Evolutionary conservation across 2,113 vertebrate genomes (phyloP).

Genomic region (Brachyistius frenatus): DNA sequence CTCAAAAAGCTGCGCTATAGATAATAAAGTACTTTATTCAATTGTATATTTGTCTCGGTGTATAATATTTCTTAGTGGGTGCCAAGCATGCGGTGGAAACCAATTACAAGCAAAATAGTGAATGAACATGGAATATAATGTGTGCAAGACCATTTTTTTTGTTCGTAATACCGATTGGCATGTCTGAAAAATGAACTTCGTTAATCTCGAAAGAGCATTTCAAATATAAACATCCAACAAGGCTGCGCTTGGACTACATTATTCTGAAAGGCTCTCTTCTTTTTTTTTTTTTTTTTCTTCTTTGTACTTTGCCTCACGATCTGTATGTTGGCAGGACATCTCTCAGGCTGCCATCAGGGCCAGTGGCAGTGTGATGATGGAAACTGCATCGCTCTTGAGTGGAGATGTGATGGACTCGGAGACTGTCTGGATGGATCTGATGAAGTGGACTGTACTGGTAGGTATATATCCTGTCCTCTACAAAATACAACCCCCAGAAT

Average conservation of each 20-base stretch:
- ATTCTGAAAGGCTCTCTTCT: neutral
- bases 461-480: neutral
- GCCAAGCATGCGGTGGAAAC: too few relatives aligned
- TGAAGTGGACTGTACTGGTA: conserved; percentile 88
- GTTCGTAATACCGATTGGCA: too few relatives aligned
- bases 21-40: too few relatives aligned
- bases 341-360: conserved; percentile 50
- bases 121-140: too few relatives aligned
- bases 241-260: too few relatives aligned
- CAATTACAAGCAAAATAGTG: too few relatives aligned
- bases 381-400: conserved; percentile 83
- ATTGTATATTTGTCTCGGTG: too few relatives aligned
- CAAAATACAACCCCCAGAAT: too few relatives aligned
- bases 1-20: neutral
- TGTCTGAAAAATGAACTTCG: too few relatives aligned
- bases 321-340: conserved; percentile 50
- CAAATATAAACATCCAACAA: too few relatives aligned
- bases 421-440: conserved; percentile 94
- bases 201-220: neutral
- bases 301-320: neutral
- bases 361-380: conserved; percentile 92
- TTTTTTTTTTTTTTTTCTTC: neutral
- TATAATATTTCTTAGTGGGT: too few relatives aligned
- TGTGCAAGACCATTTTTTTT: too few relatives aligned
- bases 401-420: conserved; percentile 87